These are phyloP conservation scores for Chloroclystis v-ata DNA, from an alignment of 2,888 invertebrate species.

Conservation along the genomic window DNA sequence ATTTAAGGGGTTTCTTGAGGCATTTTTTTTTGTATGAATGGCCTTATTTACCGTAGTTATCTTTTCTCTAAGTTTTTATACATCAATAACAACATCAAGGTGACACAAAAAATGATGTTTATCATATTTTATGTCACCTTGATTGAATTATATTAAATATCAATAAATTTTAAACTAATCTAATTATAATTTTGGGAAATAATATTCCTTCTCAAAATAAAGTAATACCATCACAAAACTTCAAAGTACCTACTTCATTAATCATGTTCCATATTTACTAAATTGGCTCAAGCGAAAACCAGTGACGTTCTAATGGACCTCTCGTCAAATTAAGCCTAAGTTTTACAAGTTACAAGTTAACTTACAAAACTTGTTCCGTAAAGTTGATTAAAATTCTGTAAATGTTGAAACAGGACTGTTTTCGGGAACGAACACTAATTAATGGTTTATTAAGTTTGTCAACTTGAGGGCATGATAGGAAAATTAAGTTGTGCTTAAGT, in stretches of 20 bases:
- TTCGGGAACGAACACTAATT: slow-evolving; percentile 20
- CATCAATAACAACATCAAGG: too few relatives aligned
- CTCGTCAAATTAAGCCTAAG: slow-evolving; percentile 23
- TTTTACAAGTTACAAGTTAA: slow-evolving; percentile 20
- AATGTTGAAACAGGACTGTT: slow-evolving; percentile 19
- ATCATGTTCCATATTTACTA: slow-evolving; percentile 16
- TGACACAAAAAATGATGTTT: too few relatives aligned
- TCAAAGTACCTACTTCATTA: slow-evolving; percentile 11
- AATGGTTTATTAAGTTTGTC: slow-evolving; percentile 22
- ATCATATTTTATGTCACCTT: too few relatives aligned
- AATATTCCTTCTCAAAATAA: too few relatives aligned
- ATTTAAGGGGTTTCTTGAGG: too few relatives aligned
- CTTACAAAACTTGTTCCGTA: slow-evolving; percentile 18
- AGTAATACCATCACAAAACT: neutral
- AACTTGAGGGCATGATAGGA: slow-evolving; percentile 17
- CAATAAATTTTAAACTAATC: too few relatives aligned
- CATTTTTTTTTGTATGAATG: too few relatives aligned
- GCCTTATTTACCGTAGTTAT: too few relatives aligned
- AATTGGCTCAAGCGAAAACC: slow-evolving; percentile 23
- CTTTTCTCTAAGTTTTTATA: too few relatives aligned
- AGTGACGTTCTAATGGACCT: slow-evolving; percentile 22
- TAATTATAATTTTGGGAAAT: too few relatives aligned
- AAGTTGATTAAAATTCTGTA: slow-evolving; percentile 29
- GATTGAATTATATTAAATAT: too few relatives aligned
- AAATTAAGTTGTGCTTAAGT: slow-evolving; percentile 6